Evolutionary conservation across 2,888 invertebrate species (phyloP), one percentile per base, ranked within the genome.

Genomic region (Mechanitis messenoides): DNA sequence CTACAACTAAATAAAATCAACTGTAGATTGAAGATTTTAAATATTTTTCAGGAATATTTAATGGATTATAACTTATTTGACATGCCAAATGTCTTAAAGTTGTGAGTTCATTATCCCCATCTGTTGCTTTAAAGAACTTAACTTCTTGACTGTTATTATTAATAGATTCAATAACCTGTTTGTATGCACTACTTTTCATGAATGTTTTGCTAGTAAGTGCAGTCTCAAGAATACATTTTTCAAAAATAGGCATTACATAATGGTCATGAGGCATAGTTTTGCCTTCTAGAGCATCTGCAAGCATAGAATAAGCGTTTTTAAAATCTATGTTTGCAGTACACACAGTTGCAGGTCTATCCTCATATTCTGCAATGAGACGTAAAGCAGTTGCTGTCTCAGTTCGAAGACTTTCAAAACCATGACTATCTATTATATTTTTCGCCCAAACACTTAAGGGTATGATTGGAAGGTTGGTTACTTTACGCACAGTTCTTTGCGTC

Each of bases 221-320:
- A 2, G 86, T 79, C 63, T 88, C 87, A 45, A 81, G 53, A n/a
- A 87, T 68, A 71, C 85, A 84, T 66, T 80, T 82, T 64, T 79
- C 76, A 3, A 88, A 61, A 1, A 84, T 59, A 3, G 76, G 65
- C 50, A 72, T 65, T 0, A 72, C 64, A 2, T 69, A 57, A 38
- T 70, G 71, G 60, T 86, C 77, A 7, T 77, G 69, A 2, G 67
- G 62, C 6, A 87, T 58, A 9, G 78, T 60, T 72, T 86, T 87
- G 0, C 89, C 90, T 67, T 86, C 85, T 70, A 89, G 73, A 3
- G 87, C 84, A 71, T 85, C 82, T 0, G 87, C 87, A 53, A 90
- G 64, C 57, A 76, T 72, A 56, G 79, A 75, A 65, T 90, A 90
- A 11, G 86, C 66, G 20, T 74, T 74, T 60, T 71, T 77, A 46